A percentile compares a stretch with the other conserved stretches of the same genome.
Evolutionary conservation across 1,140 invertebrate genomes (phyloP).

Genomic region (Pogonus chalceus): DNA sequence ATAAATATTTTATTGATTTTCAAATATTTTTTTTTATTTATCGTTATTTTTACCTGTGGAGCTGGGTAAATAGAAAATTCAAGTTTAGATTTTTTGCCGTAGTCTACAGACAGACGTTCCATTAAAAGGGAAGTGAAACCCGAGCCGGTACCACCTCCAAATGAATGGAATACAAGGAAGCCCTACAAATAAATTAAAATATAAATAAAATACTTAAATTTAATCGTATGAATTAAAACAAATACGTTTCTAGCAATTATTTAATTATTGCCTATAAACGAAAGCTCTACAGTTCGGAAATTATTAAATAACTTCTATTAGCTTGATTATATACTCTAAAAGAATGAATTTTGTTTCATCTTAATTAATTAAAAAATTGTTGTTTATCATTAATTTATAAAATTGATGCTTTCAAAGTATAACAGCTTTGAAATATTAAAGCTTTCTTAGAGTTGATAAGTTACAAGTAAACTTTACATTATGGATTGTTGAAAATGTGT

Average conservation of each 20-base stretch:
- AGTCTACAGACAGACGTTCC: conserved; percentile 71
- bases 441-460: too few relatives aligned
- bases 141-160: conserved; percentile 77
- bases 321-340: background rate
- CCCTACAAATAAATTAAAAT: too few relatives aligned
- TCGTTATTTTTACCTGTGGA: conserved; percentile 56
- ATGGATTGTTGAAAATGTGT: too few relatives aligned
- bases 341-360: background rate
- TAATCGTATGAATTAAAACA: background rate
- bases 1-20: background rate
- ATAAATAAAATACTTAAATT: conserved; percentile 28
- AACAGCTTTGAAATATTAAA: too few relatives aligned
- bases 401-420: too few relatives aligned
- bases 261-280: too few relatives aligned
- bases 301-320: background rate
- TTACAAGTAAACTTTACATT: too few relatives aligned
- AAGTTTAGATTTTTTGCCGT: conserved; percentile 71
- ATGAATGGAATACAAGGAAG: conserved; percentile 78
- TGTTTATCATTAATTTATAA: too few relatives aligned
- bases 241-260: background rate
- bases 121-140: conserved; percentile 74
- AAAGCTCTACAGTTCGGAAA: background rate
- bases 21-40: conserved; percentile 7
- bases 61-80: conserved; percentile 80
- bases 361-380: background rate